Conservation (phyloP, 2,888 invertebrate genomes). For the Emmelina monodactyla region DNA sequence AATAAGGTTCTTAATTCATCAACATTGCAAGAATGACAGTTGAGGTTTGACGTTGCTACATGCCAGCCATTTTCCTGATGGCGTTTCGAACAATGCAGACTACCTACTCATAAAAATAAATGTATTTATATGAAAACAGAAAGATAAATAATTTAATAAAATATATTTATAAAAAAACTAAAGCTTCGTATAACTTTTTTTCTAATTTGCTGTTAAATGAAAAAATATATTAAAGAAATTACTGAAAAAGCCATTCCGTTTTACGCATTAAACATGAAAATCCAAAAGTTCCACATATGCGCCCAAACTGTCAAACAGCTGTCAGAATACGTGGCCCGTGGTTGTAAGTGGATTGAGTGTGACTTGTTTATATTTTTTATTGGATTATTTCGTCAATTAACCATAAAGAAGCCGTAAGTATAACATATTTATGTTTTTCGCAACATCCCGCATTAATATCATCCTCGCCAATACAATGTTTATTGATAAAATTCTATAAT, state of each 20-base stretch:
- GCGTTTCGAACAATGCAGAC: too few species aligned
- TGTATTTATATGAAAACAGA: too few species aligned
- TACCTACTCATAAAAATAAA: too few species aligned
- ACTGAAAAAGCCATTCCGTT: slow-evolving; percentile 23
- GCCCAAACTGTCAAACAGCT: slow-evolving; percentile 19
- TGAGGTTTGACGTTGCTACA: too few species aligned
- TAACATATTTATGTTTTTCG: slow-evolving; percentile 14
- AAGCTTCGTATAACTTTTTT: too few species aligned
- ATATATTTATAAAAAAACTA: too few species aligned
- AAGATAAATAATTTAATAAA: too few species aligned
- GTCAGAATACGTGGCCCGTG: slow-evolving; percentile 59
- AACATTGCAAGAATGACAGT: too few species aligned
- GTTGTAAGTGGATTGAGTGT: slow-evolving; percentile 36
- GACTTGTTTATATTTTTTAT: slow-evolving; percentile 59
- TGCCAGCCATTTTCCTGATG: too few species aligned
- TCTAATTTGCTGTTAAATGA: too few species aligned
- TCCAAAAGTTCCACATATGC: slow-evolving; percentile 65
- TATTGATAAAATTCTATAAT: slow-evolving; percentile 18
- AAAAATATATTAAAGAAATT: too few species aligned
- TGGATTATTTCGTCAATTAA: slow-evolving; percentile 36
- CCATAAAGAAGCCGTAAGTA: slow-evolving; percentile 43
- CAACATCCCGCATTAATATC: slow-evolving; percentile 12
- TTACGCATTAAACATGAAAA: slow-evolving; percentile 21
- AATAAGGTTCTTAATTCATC: too few species aligned
- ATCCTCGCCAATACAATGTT: slow-evolving; percentile 20